Conservation (phyloP, 2,113 vertebrate genomes). For the Brachionichthys hirsutus region DNA sequence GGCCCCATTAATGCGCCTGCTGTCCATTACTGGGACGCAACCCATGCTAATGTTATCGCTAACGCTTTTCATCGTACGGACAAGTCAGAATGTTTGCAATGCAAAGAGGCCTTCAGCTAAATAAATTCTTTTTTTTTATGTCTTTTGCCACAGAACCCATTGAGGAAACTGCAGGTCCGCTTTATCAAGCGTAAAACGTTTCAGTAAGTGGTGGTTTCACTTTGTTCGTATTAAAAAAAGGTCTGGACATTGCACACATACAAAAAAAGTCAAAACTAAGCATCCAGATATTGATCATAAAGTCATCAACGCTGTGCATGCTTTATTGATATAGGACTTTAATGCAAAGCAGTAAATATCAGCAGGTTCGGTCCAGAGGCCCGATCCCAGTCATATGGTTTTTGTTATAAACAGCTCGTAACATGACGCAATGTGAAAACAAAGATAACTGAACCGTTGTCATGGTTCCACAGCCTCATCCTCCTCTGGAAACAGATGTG, state of each 20-base stretch:
- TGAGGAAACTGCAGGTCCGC: constrained; percentile 81
- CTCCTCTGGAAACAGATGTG: constrained; percentile 58
- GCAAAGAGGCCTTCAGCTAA: not conserved
- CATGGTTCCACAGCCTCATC: constrained; percentile 61
- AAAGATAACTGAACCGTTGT: constrained; percentile 5
- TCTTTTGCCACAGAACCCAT: constrained; percentile 74
- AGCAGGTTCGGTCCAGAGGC: not conserved
- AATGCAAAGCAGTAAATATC: not conserved
- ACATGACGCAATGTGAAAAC: not conserved
- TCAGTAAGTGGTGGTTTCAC: constrained; percentile 50
- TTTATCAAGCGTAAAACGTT: constrained; percentile 76
- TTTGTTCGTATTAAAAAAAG: not conserved
- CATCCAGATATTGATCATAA: no score
- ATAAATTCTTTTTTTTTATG: not conserved
- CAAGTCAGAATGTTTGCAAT: not conserved
- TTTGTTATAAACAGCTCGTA: not conserved
- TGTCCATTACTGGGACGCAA: not conserved
- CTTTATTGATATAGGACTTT: not conserved
- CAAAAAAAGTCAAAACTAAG: no score
- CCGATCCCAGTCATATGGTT: not conserved
- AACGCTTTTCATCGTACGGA: not conserved
- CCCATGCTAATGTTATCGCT: not conserved
- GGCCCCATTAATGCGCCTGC: not conserved
- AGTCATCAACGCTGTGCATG: no score
- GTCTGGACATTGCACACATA: not conserved